Evolutionary conservation across 2,888 invertebrate species (phyloP).

Genomic region (Yponomeuta sedellus): DNA sequence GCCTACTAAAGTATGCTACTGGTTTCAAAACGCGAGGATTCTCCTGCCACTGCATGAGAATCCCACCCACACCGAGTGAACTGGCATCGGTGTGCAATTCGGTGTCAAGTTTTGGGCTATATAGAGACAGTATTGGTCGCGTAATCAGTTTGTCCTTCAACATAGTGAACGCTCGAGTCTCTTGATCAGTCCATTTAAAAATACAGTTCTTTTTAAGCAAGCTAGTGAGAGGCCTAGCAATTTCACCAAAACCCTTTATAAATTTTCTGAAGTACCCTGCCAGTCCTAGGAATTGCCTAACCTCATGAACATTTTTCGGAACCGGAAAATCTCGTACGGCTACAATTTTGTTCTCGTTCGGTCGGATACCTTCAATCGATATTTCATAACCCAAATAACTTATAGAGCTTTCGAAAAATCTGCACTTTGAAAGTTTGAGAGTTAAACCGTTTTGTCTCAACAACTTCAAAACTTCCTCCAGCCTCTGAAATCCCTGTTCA

Average conservation of each 20-base stretch:
- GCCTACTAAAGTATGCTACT: conserved; percentile 34
- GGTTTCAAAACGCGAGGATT: conserved; percentile 26
- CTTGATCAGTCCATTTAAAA: conserved; percentile 22
- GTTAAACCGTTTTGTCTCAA: conserved; percentile 21
- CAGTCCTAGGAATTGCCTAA: conserved; percentile 31
- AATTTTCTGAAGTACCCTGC: conserved; percentile 29
- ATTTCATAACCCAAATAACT: conserved; percentile 28
- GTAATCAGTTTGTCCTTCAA: conserved; percentile 21
- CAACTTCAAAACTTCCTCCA: conserved; percentile 20
- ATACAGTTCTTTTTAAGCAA: conserved; percentile 22
- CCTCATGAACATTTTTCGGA: conserved; percentile 26
- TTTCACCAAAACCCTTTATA: conserved; percentile 24
- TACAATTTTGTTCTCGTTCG: conserved; percentile 25
- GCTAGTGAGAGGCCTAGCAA: conserved; percentile 26
- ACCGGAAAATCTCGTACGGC: conserved; percentile 27
- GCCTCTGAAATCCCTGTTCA: conserved; percentile 16
- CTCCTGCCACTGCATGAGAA: conserved; percentile 29
- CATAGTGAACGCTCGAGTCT: conserved; percentile 20
- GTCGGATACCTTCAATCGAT: conserved; percentile 22
- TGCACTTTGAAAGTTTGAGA: conserved; percentile 25
- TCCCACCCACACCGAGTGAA: conserved; percentile 29
- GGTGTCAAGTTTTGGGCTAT: conserved; percentile 24
- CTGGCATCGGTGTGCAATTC: conserved; percentile 37
- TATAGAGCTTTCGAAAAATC: conserved; percentile 23
- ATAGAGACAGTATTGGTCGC: conserved; percentile 21